A percentile compares a stretch with the other conserved stretches of the same genome.
These are phyloP conservation scores for Protonemura montana DNA, from an alignment of 2,888 invertebrate species.

Conservation along the genomic window DNA sequence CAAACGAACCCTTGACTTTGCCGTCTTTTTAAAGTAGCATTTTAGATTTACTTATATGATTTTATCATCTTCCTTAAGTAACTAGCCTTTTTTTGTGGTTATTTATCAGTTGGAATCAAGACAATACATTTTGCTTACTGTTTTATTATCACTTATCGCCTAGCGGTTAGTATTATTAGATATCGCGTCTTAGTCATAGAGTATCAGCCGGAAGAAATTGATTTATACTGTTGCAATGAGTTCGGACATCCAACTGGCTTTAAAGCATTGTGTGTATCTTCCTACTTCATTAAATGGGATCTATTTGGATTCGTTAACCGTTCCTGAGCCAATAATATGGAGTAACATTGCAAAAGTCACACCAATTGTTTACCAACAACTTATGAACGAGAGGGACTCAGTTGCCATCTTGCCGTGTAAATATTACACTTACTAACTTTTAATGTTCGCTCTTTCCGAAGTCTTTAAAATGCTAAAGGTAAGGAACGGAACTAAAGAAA, in stretches of 20 bases:
- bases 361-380: background rate
- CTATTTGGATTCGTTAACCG: too few relatives aligned
- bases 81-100: background rate
- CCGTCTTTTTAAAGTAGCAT: too few relatives aligned
- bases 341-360: background rate
- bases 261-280: too few relatives aligned
- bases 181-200: background rate
- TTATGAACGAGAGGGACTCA: background rate
- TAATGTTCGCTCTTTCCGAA: background rate
- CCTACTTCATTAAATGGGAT: too few relatives aligned
- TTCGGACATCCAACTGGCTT: background rate
- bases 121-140: background rate
- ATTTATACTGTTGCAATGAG: background rate
- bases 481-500: background rate
- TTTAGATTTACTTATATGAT: background rate
- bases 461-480: background rate
- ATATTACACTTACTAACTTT: background rate
- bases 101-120: background rate
- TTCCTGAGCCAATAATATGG: background rate
- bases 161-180: background rate
- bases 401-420: background rate
- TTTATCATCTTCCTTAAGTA: background rate
- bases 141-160: background rate
- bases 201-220: background rate
- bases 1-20: too few relatives aligned